phyloP scores from a whole-genome alignment of 2,113 vertebrate species.

The Trichomycterus rosablanca region DNA sequence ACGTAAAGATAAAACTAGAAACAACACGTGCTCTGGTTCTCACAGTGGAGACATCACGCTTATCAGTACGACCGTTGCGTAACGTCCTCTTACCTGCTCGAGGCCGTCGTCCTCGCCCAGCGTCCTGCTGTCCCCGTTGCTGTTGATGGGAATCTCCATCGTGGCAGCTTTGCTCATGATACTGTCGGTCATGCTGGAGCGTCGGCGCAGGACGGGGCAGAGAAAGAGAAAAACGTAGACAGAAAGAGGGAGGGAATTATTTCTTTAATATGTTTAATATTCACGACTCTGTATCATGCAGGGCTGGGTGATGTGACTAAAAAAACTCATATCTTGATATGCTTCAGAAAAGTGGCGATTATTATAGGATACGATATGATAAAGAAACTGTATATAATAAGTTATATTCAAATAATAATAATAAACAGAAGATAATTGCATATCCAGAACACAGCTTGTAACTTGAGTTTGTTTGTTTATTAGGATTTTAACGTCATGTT shows the following conservation, averaged over 20 bases:
- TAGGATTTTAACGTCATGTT: no score
- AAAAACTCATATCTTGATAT: no score
- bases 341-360: no score
- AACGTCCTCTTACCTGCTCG: slow-evolving; percentile 77
- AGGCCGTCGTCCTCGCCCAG: slow-evolving; percentile 85
- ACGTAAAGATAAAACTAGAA: slow-evolving; percentile 2
- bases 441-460: no score
- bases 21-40: slow-evolving; percentile 5
- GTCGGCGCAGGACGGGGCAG: slow-evolving; percentile 18
- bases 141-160: slow-evolving; percentile 97
- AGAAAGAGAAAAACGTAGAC: neutral
- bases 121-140: slow-evolving; percentile 83
- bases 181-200: slow-evolving; percentile 83
- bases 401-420: no score
- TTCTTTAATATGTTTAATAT: no score
- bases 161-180: slow-evolving; percentile 94
- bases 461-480: no score
- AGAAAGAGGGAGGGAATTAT: neutral
- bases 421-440: no score
- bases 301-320: no score
- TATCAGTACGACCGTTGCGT: neutral
- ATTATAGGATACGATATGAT: no score
- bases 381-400: no score
- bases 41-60: neutral
- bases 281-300: no score